Evolutionary conservation across 2,797 vertebrate species (phyloP), one percentile per base, ranked within the genome.

Genomic region (Hoplostethus atlanticus): DNA sequence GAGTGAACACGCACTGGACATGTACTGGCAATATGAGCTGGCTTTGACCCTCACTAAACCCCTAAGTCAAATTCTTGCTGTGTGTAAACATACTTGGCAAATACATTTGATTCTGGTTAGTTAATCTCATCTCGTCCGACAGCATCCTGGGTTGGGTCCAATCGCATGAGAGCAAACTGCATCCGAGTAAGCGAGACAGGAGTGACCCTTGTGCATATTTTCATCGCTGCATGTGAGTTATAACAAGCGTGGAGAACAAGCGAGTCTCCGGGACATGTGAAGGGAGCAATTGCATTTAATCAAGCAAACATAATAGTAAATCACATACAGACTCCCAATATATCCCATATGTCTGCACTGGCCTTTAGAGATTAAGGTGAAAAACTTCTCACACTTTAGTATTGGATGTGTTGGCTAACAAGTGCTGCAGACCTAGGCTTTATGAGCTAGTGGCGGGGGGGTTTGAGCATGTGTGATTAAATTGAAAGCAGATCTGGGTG

Each of bases 401-500:
- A 67, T 16, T 36, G n/a, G 55, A 68, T 44, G 40, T 53, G 12
- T 53, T 12, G 21, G n/a, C 51, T 21, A 54, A 54, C 31, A 44
- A 44, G 40, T 44, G 11, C 40, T 44, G 34, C 34, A 34, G 34
- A 34, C 34, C 34, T 34, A 11, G 31, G 21, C 44, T 78, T 61
- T 36, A 62, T 64, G 48, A 38, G 56, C 8, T 16, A 42, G 38
- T 42, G 21, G 36, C 8, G 54, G 17, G 52, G 58, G 21, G 21
- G 21, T 21, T 21, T 21, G 21, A 68, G 52, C 36, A 57, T 69
- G 48, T 76, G 70, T 61, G 50, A 61, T 65, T 62, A 54, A 86
- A 81, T 54, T 72, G 62, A 76, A 85, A 79, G 69, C 81, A 88
- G 79, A 84, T 63, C 59, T 34, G 44, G 55, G 13, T 1, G 40